These are phyloP conservation scores for Antechinus stuartii DNA, from an alignment of 2,113 vertebrate genomes.

Conservation along the genomic window DNA sequence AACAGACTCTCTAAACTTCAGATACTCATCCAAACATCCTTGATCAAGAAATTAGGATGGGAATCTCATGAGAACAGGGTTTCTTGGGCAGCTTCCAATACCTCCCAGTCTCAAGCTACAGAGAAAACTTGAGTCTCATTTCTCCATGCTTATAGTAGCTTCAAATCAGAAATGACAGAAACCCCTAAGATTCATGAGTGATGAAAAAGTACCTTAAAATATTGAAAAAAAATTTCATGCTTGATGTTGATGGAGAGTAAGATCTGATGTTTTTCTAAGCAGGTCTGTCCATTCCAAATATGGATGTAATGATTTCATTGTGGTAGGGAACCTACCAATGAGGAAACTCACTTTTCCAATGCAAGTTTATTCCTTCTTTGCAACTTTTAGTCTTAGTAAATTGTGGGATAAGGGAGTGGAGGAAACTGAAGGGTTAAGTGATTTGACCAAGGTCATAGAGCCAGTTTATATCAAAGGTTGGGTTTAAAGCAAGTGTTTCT, in stretches of 20 bases:
- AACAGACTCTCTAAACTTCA: slow-evolving; percentile 9
- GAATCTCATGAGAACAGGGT: slow-evolving; percentile 17
- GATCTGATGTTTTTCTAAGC: neutral
- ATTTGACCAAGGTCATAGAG: too few relatives aligned
- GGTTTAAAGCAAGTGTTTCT: too few relatives aligned
- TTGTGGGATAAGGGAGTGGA: too few relatives aligned
- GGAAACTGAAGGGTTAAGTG: too few relatives aligned
- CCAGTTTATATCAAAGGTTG: too few relatives aligned
- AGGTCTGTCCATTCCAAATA: neutral
- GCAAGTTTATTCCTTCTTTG: too few relatives aligned
- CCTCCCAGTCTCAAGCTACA: slow-evolving; percentile 10
- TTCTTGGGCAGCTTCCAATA: slow-evolving; percentile 31
- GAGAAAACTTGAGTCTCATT: neutral
- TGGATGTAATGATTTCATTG: too few relatives aligned
- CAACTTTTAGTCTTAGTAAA: too few relatives aligned
- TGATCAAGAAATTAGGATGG: slow-evolving; percentile 18
- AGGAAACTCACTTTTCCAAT: too few relatives aligned
- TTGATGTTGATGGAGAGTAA: neutral
- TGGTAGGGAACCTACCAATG: too few relatives aligned
- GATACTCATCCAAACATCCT: neutral
- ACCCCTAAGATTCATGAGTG: neutral
- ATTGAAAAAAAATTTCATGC: slow-evolving; percentile 5
- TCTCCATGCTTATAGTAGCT: neutral
- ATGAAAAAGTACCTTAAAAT: neutral
- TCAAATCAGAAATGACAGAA: slow-evolving; percentile 25